These are phyloP conservation scores for Aleiodes alternator DNA, from an alignment of 2,888 invertebrate species.

Conservation along the genomic window DNA sequence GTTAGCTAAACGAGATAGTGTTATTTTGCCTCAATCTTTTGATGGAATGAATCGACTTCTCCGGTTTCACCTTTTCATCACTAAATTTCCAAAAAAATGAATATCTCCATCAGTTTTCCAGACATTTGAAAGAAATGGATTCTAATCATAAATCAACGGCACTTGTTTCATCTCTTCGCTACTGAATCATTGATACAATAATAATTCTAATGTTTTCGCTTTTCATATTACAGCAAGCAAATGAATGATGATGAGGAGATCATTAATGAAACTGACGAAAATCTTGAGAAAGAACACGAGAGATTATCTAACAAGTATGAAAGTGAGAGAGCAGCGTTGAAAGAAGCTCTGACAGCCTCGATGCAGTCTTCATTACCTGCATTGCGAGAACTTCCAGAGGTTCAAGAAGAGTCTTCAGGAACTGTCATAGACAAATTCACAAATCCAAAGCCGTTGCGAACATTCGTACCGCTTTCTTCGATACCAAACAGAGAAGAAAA, in stretches of 20 bases:
- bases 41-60: no score
- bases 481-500: constrained; percentile 55
- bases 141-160: no score
- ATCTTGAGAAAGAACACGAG: constrained; percentile 67
- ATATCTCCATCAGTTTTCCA: no score
- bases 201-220: not conserved
- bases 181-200: no score
- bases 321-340: constrained; percentile 70
- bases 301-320: constrained; percentile 71
- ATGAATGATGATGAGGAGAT: constrained; percentile 55
- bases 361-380: constrained; percentile 27
- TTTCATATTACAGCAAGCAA: constrained; percentile 56
- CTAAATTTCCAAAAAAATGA: no score
- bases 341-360: constrained; percentile 61
- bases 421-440: not conserved
- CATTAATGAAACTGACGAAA: constrained; percentile 39
- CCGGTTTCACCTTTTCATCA: no score
- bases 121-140: no score
- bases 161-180: no score
- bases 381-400: not conserved
- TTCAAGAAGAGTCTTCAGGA: constrained; percentile 11
- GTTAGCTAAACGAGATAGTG: no score
- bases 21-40: no score
- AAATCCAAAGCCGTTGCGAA: constrained; percentile 22
- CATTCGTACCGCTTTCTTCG: constrained; percentile 48